Percentiles rank a stretch among this genome's conserved stretches.
phyloP scores from a whole-genome alignment of 1,140 invertebrate genomes.

The Tigriopus japonicus region DNA sequence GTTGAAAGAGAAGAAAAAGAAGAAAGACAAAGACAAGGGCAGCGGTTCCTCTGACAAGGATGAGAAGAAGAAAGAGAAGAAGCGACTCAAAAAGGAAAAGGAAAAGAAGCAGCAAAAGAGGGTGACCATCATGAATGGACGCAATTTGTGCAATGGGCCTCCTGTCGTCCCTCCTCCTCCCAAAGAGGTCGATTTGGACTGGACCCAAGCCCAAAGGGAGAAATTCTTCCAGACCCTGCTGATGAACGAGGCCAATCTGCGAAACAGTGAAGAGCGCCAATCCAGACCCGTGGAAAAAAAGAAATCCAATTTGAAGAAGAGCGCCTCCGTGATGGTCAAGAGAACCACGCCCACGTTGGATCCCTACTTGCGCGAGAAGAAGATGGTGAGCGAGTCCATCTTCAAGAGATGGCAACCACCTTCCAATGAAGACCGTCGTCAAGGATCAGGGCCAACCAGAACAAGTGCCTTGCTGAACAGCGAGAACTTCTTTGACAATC shows the following conservation, averaged over 20 bases:
- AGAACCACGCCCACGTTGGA: background rate
- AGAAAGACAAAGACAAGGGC: background rate
- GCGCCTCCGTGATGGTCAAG: background rate
- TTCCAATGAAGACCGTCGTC: background rate
- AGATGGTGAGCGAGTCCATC: slow-evolving; percentile 3
- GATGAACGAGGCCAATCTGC: background rate
- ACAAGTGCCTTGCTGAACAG: background rate
- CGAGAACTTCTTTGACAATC: background rate
- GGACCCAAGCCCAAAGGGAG: background rate
- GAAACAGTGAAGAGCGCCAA: background rate
- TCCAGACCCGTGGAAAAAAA: slow-evolving; percentile 1
- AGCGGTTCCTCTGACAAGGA: background rate
- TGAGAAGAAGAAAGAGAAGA: background rate
- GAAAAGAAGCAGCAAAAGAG: background rate
- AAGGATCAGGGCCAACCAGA: too few species aligned
- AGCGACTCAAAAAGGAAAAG: slow-evolving; percentile 5
- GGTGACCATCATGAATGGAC: background rate
- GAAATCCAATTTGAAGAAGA: background rate
- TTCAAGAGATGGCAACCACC: background rate
- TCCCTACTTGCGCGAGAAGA: background rate
- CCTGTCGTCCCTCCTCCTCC: background rate
- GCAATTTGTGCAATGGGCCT: background rate
- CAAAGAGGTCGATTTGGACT: background rate
- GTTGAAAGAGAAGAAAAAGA: too few species aligned
- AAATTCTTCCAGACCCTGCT: slow-evolving; percentile 3